Conservation (phyloP, 2,888 invertebrate species). For the Eristalis tenax region DNA sequence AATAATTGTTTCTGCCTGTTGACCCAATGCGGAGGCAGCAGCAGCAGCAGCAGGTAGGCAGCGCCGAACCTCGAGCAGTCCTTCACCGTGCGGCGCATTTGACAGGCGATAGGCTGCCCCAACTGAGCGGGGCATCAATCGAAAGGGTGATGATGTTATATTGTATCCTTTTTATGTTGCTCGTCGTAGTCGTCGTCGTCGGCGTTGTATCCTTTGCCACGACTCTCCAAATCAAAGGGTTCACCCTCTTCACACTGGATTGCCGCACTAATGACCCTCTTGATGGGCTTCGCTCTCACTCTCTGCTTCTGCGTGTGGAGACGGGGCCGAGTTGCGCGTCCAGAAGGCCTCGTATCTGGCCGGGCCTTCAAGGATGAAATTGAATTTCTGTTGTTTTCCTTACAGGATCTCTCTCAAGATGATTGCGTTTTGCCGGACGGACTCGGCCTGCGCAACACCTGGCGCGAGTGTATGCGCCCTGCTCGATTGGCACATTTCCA, state of each 20-base stretch:
- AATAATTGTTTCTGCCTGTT: constrained; percentile 56
- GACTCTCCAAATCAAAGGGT: constrained; percentile 61
- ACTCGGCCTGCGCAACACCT: constrained; percentile 49
- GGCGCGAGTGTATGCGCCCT: constrained; percentile 39
- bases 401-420: constrained; percentile 56
- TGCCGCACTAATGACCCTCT: constrained; percentile 43
- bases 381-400: constrained; percentile 41
- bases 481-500: neutral
- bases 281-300: neutral
- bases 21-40: constrained; percentile 23
- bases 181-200: neutral
- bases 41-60: neutral
- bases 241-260: constrained; percentile 5
- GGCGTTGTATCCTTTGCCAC: neutral
- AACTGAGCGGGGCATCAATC: constrained; percentile 39
- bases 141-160: constrained; percentile 66
- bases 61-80: neutral
- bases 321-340: constrained; percentile 27
- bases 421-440: constrained; percentile 12
- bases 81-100: neutral
- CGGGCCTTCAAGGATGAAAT: constrained; percentile 58
- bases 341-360: constrained; percentile 29
- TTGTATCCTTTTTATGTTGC: constrained; percentile 51
- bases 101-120: neutral
- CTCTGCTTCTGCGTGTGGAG: constrained; percentile 4